Conservation (phyloP, 2,888 invertebrate genomes). For the Andrena dorsata region DNA sequence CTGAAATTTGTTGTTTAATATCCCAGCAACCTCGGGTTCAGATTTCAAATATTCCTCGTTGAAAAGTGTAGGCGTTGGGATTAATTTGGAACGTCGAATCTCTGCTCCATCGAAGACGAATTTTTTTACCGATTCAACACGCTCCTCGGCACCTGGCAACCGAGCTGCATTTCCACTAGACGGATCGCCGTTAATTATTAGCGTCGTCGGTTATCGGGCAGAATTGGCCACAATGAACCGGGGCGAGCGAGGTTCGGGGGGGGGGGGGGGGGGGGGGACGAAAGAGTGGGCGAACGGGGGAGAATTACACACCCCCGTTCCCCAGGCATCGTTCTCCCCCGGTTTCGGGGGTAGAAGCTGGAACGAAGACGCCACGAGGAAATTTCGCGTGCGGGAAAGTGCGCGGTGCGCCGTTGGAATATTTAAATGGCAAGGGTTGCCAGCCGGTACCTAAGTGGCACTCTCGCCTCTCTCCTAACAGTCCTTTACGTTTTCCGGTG, state of each 20-base stretch:
- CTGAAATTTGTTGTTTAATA: too few species aligned
- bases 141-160: not conserved
- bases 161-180: slow-evolving; percentile 39
- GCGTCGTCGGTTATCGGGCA: slow-evolving; percentile 63
- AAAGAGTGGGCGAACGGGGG: slow-evolving; percentile 39
- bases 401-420: slow-evolving; percentile 63
- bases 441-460: slow-evolving; percentile 73
- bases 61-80: too few species aligned
- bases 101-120: too few species aligned
- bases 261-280: slow-evolving; percentile 37
- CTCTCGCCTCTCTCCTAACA: slow-evolving; percentile 72
- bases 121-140: not conserved
- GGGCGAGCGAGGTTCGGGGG: slow-evolving; percentile 28
- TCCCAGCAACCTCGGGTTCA: too few species aligned
- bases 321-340: slow-evolving; percentile 41
- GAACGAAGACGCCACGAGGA: slow-evolving; percentile 61
- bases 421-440: slow-evolving; percentile 76
- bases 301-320: slow-evolving; percentile 54
- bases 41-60: too few species aligned
- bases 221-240: slow-evolving; percentile 53
- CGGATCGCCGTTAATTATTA: slow-evolving; percentile 68
- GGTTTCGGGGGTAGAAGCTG: slow-evolving; percentile 45
- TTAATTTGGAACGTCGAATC: too few species aligned
- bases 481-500: slow-evolving; percentile 74
- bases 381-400: slow-evolving; percentile 76